A percentile compares a stretch with the other conserved stretches of the same genome.
These are phyloP conservation scores for Kryptolebias ocellatus DNA, from an alignment of 2,797 vertebrate genomes.

Conservation along the genomic window DNA sequence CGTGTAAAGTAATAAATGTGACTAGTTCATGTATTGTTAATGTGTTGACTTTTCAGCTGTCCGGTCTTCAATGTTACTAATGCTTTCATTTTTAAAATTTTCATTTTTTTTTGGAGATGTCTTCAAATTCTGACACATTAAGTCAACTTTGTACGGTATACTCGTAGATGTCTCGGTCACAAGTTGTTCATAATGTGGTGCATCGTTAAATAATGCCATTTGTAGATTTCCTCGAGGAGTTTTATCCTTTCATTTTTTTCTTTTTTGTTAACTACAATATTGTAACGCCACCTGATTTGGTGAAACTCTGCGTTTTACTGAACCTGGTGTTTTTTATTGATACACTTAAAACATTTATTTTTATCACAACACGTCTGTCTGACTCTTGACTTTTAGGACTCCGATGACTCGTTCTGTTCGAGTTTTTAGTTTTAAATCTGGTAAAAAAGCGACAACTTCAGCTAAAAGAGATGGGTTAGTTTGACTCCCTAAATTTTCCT, in stretches of 20 bases:
- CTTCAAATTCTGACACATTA: slow-evolving; percentile 70
- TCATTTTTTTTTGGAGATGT: slow-evolving; percentile 73
- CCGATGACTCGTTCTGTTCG: not conserved
- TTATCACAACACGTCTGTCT: slow-evolving; percentile 75
- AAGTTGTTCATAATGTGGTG: slow-evolving; percentile 73
- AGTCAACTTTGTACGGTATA: slow-evolving; percentile 72
- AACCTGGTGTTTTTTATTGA: slow-evolving; percentile 79
- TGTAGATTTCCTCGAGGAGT: slow-evolving; percentile 82
- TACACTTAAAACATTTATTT: slow-evolving; percentile 84
- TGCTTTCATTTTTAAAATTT: slow-evolving; percentile 71
- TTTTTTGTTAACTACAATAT: slow-evolving; percentile 73
- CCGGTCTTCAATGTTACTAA: slow-evolving; percentile 80
- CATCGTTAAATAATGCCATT: slow-evolving; percentile 77
- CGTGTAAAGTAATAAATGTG: slow-evolving; percentile 70
- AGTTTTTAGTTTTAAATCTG: too few species aligned
- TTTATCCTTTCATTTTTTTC: slow-evolving; percentile 69
- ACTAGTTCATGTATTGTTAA: slow-evolving; percentile 74
- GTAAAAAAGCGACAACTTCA: too few species aligned
- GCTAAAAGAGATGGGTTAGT: too few species aligned
- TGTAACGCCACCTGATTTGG: slow-evolving; percentile 79
- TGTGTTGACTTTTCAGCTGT: slow-evolving; percentile 70
- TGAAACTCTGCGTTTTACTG: slow-evolving; percentile 76
- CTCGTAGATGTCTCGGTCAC: slow-evolving; percentile 73
- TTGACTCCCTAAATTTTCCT: too few species aligned
- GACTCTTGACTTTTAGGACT: slow-evolving; percentile 54